Conservation (phyloP, 2,888 invertebrate species). For the Endotricha flammealis region DNA sequence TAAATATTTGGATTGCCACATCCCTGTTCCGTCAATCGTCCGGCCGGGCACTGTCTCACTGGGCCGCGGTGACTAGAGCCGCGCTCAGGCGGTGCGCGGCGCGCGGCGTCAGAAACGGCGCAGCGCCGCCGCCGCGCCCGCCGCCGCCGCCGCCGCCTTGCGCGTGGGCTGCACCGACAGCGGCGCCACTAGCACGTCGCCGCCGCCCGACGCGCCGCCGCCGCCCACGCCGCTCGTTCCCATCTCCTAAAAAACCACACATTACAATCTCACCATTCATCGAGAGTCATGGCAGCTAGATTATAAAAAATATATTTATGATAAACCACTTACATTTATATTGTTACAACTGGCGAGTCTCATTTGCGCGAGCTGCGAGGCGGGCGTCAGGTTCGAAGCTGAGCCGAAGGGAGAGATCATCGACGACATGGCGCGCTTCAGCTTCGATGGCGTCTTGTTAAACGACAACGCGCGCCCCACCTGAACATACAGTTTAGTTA, state of each 20-base stretch:
- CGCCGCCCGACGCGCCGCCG: constrained; percentile 68
- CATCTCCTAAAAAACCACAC: constrained; percentile 79
- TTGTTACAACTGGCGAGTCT: constrained; percentile 91
- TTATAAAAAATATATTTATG: constrained; percentile 2
- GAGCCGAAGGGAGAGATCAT: constrained; percentile 96
- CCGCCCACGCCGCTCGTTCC: constrained; percentile 77
- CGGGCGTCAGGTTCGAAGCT: constrained; percentile 88
- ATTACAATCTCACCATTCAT: background rate
- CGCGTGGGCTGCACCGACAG: constrained; percentile 91
- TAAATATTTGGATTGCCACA: constrained; percentile 32
- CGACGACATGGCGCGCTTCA: constrained; percentile 95
- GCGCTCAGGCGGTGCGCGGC: constrained; percentile 36
- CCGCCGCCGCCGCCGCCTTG: constrained; percentile 77
- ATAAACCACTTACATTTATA: constrained; percentile 85
- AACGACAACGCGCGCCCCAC: constrained; percentile 97
- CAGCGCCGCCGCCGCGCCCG: constrained; percentile 81
- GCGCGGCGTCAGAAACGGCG: constrained; percentile 82
- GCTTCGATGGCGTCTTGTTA: constrained; percentile 95
- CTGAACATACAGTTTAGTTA: constrained; percentile 47
- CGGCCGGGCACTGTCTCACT: constrained; percentile 9
- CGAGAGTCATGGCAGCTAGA: background rate
- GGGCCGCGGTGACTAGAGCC: constrained; percentile 12
- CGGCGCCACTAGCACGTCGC: constrained; percentile 84
- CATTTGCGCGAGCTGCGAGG: constrained; percentile 91
- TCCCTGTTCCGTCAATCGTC: constrained; percentile 26